Evolutionary conservation across 2,888 invertebrate genomes (phyloP).

Genomic region (Hipparchia sbordonii): DNA sequence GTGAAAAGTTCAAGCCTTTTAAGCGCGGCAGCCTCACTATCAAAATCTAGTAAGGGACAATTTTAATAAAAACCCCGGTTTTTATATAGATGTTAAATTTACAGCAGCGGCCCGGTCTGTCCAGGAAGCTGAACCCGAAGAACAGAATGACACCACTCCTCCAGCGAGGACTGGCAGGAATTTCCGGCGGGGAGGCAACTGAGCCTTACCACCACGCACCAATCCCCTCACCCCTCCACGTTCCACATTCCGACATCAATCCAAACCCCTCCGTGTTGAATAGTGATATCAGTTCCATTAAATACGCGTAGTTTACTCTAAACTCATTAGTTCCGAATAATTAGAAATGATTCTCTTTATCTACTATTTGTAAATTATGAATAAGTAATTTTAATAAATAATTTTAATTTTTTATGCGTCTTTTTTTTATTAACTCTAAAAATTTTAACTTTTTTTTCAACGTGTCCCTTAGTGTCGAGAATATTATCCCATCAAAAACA

Average conservation of each 20-base stretch:
- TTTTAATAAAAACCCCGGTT: too few species aligned
- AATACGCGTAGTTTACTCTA: conserved; percentile 40
- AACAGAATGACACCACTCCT: conserved; percentile 61
- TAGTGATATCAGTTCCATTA: conserved; percentile 40
- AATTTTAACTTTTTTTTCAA: not conserved
- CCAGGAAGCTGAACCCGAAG: conserved; percentile 62
- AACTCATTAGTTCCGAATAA: conserved; percentile 52
- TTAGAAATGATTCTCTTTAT: conserved; percentile 60
- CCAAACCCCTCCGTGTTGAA: conserved; percentile 16
- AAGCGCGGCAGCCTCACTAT: too few species aligned
- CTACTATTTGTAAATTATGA: conserved; percentile 73
- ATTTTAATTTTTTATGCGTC: conserved; percentile 49
- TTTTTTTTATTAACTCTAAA: conserved; percentile 30
- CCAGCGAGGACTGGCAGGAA: conserved; percentile 56
- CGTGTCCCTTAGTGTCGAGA: too few species aligned
- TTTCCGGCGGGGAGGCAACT: conserved; percentile 66
- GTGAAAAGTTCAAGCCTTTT: too few species aligned
- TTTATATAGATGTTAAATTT: not conserved
- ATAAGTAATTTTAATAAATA: conserved; percentile 75
- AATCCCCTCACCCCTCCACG: conserved; percentile 19
- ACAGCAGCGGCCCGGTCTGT: conserved; percentile 65
- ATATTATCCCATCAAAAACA: too few species aligned
- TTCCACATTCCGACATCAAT: conserved; percentile 33
- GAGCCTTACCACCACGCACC: conserved; percentile 35
- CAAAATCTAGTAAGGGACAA: too few species aligned